Base-by-base conservation (phyloP, 2,888 invertebrate genomes). In the Aphidius colemani region DNA sequence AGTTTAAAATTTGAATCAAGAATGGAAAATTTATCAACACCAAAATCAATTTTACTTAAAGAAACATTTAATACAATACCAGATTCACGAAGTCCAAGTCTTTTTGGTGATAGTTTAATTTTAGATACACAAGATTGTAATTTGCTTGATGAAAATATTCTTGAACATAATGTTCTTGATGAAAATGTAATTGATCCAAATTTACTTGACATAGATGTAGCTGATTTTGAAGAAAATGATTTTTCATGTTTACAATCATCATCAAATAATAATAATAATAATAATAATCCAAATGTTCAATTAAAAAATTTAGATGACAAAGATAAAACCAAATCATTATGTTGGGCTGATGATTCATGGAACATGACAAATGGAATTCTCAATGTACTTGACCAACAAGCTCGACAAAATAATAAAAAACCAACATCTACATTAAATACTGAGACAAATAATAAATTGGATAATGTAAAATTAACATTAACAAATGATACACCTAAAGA, bases 51-150 rank as follows among this genome's bases (percentile, higher is more conserved):
- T 10, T 53, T 59, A 11, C 39, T 60, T 7, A 46, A 58, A 11
- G 40, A 58, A 55, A 65, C 68, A 2, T 1, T 53, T 6, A 13
- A 63, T 0, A 70, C 68, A 53, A 49, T 39, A 7, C 65, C 70
- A 2, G 62, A 66, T 30, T 84, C 83, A 46, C 84, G 84, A 59
- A 85, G 85, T 78, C 85, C 86, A 3, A 86, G 84, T 77, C 74
- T 88, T 55, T 88, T 88, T 74, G 86, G 85, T 69, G 88, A 88
- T 56, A 88, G 87, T 72, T 79, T 88, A 46, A 83, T 85, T 43
- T 70, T 87, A 51, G 86, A 88, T 69, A 80, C 83, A 51, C 83
- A 86, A 73, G 77, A 86, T 10, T 84, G 83, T 70, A 83, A 85
- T 66, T 75, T 85, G 43, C 74, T 85, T 13, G 84, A 85, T 57